These are phyloP conservation scores for Zaprionus capensis DNA, from an alignment of 1,140 invertebrate species.

Conservation along the genomic window DNA sequence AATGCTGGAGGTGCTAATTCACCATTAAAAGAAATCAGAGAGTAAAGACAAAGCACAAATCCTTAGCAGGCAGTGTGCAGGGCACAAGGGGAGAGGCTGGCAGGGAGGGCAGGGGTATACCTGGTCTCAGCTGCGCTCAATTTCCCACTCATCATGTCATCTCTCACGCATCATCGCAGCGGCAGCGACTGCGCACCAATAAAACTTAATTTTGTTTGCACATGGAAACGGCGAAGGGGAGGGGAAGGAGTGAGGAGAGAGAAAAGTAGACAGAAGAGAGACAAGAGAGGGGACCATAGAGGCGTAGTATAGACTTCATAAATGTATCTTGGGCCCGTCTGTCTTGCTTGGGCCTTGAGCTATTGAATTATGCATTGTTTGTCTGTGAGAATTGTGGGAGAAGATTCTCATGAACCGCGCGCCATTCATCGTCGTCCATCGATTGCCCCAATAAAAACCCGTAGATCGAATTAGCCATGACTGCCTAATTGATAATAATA, in stretches of 20 bases:
- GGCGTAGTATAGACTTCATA: constrained; percentile 9
- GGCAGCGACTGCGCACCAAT: constrained; percentile 62
- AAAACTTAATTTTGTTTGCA: constrained; percentile 82
- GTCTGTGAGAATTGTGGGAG: constrained; percentile 57
- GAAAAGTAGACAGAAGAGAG: not conserved
- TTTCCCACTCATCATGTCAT: constrained; percentile 54
- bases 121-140: constrained; percentile 46
- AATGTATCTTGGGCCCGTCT: constrained; percentile 19
- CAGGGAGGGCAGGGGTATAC: not conserved
- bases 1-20: constrained; percentile 72
- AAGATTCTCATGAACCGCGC: constrained; percentile 71
- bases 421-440: constrained; percentile 57
- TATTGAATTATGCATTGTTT: constrained; percentile 79
- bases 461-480: constrained; percentile 58
- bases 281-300: not conserved
- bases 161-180: constrained; percentile 64
- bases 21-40: constrained; percentile 81
- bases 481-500: constrained; percentile 77
- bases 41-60: constrained; percentile 14
- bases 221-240: constrained; percentile 19
- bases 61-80: not conserved
- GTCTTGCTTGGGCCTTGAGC: constrained; percentile 47
- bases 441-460: constrained; percentile 26
- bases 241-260: not conserved
- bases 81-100: too few relatives aligned